These are phyloP conservation scores for Onchidella celtica DNA, from an alignment of 2,888 invertebrate species.

Conservation along the genomic window DNA sequence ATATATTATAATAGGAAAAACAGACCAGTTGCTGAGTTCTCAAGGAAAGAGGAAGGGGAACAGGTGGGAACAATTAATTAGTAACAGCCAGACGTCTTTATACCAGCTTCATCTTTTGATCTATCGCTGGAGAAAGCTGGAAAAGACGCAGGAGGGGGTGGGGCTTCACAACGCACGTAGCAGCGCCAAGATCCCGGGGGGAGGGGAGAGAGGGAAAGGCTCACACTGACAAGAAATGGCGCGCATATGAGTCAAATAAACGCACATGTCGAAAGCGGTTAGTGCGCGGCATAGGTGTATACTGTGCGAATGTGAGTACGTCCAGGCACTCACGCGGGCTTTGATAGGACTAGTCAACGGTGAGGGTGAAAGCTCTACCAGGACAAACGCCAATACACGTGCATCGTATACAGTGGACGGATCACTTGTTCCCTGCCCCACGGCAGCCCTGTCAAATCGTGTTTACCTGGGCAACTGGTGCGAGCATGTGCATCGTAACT, in stretches of 20 bases:
- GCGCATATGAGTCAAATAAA: not conserved
- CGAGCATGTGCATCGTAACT: too few species aligned
- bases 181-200: not conserved
- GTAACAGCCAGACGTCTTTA: constrained; percentile 7
- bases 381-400: too few species aligned
- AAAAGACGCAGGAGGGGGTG: not conserved
- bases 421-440: not conserved
- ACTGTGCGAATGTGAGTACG: not conserved
- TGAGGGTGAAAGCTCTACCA: too few species aligned
- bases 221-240: not conserved
- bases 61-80: constrained; percentile 34
- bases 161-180: not conserved
- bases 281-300: not conserved
- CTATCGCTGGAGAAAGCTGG: not conserved
- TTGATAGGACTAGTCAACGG: too few species aligned
- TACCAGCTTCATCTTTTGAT: not conserved
- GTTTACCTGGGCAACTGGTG: too few species aligned
- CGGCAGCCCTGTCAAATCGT: not conserved
- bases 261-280: not conserved
- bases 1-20: too few species aligned
- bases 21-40: too few species aligned
- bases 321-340: too few species aligned
- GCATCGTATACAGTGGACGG: not conserved
- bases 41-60: not conserved
- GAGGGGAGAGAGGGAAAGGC: not conserved